A percentile compares a stretch with the other conserved stretches of the same genome.
phyloP scores from a whole-genome alignment of 1,140 invertebrate genomes.

The Mylabris phalerata region DNA sequence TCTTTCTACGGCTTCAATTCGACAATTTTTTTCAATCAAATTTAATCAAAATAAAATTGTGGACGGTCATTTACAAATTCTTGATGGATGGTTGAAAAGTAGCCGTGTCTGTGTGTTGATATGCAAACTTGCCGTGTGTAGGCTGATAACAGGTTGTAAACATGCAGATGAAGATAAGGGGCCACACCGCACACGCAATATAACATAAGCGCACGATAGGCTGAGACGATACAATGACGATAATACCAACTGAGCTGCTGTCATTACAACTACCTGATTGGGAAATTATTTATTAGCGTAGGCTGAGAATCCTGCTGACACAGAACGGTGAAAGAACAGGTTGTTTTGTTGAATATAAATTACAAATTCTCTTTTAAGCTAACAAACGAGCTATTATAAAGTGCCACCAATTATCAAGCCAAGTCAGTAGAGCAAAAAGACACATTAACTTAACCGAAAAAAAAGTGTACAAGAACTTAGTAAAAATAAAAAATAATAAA shows the following conservation, averaged over 20 bases:
- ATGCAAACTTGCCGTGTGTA: slow-evolving; percentile 16
- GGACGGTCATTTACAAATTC: too few relatives aligned
- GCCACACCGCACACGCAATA: neutral
- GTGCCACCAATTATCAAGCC: too few relatives aligned
- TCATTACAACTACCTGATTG: slow-evolving; percentile 17
- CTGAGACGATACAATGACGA: slow-evolving; percentile 10
- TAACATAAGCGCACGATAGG: neutral
- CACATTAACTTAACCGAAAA: too few relatives aligned
- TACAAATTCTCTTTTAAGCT: too few relatives aligned
- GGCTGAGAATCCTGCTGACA: slow-evolving; percentile 7
- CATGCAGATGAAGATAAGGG: slow-evolving; percentile 25
- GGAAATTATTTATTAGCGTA: slow-evolving; percentile 12
- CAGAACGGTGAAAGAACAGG: slow-evolving; percentile 3
- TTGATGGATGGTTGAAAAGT: too few relatives aligned
- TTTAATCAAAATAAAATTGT: too few relatives aligned
- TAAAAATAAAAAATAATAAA: too few relatives aligned
- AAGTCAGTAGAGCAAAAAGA: too few relatives aligned
- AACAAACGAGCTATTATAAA: too few relatives aligned
- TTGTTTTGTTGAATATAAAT: slow-evolving; percentile 1
- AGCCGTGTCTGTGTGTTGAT: neutral
- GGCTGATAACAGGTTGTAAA: slow-evolving; percentile 29
- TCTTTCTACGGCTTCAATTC: too few relatives aligned
- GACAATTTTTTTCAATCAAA: too few relatives aligned
- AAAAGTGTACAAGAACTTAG: too few relatives aligned
- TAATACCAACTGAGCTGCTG: slow-evolving; percentile 14